phyloP scores from a whole-genome alignment of 2,888 invertebrate genomes.

The Stenodera caucasica region DNA sequence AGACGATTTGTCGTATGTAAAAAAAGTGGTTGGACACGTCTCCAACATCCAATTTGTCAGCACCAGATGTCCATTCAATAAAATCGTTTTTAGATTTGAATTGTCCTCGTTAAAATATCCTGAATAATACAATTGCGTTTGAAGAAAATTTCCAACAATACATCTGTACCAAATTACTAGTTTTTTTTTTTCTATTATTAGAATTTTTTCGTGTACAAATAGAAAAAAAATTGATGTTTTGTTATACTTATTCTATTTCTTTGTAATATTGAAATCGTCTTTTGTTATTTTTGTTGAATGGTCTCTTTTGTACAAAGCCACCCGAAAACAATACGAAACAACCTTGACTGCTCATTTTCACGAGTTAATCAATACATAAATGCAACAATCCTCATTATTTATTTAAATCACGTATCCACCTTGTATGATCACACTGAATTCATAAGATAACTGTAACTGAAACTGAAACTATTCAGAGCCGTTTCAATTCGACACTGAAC shows the following conservation, averaged over 20 bases:
- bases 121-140: no score
- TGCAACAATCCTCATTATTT: neutral
- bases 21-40: neutral
- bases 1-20: no score
- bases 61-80: neutral
- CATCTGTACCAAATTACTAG: no score
- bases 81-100: neutral
- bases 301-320: neutral
- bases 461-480: no score
- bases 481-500: no score
- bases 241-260: neutral
- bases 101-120: neutral
- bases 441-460: no score
- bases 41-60: neutral
- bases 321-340: neutral
- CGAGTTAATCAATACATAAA: neutral
- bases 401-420: no score
- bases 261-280: neutral
- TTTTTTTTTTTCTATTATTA: no score
- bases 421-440: no score
- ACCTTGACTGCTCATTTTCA: neutral
- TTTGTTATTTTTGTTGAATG: slow-evolving; percentile 1
- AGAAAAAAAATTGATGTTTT: neutral
- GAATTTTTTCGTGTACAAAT: no score
- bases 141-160: no score